Conservation (phyloP, 2,113 vertebrate genomes). For the Buteo buteo region DNA sequence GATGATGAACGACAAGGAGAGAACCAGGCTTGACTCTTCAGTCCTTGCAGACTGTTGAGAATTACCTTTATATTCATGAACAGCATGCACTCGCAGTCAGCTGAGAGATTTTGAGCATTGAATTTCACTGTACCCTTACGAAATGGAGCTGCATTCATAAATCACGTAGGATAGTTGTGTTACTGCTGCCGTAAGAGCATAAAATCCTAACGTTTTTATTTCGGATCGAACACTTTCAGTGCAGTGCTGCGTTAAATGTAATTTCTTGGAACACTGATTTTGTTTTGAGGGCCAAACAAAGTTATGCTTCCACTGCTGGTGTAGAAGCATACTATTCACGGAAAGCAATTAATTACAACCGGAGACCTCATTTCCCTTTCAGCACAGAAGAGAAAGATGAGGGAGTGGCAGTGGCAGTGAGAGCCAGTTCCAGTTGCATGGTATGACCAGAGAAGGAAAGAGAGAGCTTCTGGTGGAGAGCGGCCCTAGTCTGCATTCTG, state of each 20-base stretch:
- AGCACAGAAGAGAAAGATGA: background rate
- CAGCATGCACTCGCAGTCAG: background rate
- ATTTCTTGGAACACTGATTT: background rate
- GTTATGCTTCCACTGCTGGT: background rate
- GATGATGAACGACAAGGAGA: background rate
- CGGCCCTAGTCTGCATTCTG: background rate
- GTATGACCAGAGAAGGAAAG: constrained; percentile 23
- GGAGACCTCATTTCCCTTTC: background rate
- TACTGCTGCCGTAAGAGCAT: background rate
- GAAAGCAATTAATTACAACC: background rate
- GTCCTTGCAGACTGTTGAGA: background rate
- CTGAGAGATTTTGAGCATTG: background rate
- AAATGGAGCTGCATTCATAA: background rate
- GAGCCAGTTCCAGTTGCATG: constrained; percentile 23
- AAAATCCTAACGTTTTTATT: background rate
- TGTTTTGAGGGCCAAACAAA: background rate
- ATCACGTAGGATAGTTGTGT: background rate
- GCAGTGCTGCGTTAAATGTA: background rate
- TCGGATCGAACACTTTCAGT: background rate
- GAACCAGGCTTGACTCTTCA: background rate
- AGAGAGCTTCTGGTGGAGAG: background rate
- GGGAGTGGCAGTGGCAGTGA: background rate
- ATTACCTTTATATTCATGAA: background rate
- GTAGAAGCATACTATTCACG: background rate
- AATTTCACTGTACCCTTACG: background rate